Evolutionary conservation across 2,113 vertebrate genomes (phyloP), one percentile per base, ranked within the genome.

Genomic region (Corydoras maculifer): DNA sequence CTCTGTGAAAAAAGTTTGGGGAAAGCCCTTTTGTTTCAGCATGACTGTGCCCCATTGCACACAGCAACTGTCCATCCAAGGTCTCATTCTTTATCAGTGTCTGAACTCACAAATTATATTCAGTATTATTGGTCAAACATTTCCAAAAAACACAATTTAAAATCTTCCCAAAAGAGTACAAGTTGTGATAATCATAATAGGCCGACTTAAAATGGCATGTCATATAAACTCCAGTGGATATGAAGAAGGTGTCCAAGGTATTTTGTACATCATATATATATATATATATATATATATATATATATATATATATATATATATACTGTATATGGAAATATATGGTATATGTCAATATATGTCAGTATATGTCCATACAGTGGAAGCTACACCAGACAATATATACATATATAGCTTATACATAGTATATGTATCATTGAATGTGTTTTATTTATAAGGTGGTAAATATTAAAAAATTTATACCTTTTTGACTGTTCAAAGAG

Each of bases 401-500:
- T 29, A 55, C n/a, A 55, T 57, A 10, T 58, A 4, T 60, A 2
- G 29, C 12, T 25, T 30, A 4, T 31, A 2, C 12, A 29, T 31
- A 62, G 7, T 63, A 48, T 72, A n/a, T 58, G 12, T 58, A 15
- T 30, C 18, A 59, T 14, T 65, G 13, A 58, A 8, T 35, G 53
- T 18, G 14, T 53, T 75, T 60, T 54, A 18, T 77, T 68, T 77
- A 59, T 63, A 30, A 5, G 18, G 29, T 55, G n/a, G 15, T 61
- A 5, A 50, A 61, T 74, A 50, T 66, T 25, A 58, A 55, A 65
- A 64, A 14, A 48, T 74, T 77, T 70, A 9, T 70, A 66, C 4
- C 31, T 48, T 70, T 70, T 43, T 61, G 48, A 58, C 43, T 57
- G 53, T 61, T 54, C 10, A n/a, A 65, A 70, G 61, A 69, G 7